Conservation (phyloP, 2,888 invertebrate genomes). For the Sinotaia quadrata region DNA sequence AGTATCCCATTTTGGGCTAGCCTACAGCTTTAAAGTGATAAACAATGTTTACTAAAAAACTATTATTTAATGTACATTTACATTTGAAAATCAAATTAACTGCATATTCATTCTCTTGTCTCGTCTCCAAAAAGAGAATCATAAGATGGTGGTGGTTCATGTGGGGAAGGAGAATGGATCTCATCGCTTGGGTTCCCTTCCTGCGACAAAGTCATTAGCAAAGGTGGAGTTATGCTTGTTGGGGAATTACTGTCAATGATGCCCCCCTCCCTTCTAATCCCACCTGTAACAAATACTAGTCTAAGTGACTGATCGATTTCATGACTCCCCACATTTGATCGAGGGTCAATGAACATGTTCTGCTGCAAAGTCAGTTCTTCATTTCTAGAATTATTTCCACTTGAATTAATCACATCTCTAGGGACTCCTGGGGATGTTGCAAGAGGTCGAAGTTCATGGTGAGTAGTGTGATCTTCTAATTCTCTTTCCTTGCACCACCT, state of each 20-base stretch:
- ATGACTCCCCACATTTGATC: not conserved
- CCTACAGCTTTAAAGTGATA: too few species aligned
- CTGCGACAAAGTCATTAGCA: too few species aligned
- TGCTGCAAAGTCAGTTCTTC: not conserved
- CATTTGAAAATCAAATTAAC: too few species aligned
- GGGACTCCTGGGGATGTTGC: too few species aligned
- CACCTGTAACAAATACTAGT: not conserved
- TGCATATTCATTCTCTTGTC: too few species aligned
- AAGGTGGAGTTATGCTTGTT: too few species aligned
- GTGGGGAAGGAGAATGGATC: not conserved
- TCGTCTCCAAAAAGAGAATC: not conserved
- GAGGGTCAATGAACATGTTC: not conserved
- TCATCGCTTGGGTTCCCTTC: not conserved
- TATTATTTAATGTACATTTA: too few species aligned
- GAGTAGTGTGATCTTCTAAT: not conserved
- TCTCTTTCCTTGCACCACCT: not conserved
- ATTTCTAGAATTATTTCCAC: not conserved
- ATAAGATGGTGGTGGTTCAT: not conserved
- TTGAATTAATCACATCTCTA: not conserved
- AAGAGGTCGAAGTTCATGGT: not conserved
- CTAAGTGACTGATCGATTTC: not conserved
- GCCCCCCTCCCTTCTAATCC: not conserved
- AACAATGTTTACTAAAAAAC: too few species aligned
- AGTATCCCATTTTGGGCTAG: too few species aligned
- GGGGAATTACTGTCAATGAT: not conserved